phyloP scores from a whole-genome alignment of 2,113 vertebrate genomes.

The Podocnemis expansa region DNA sequence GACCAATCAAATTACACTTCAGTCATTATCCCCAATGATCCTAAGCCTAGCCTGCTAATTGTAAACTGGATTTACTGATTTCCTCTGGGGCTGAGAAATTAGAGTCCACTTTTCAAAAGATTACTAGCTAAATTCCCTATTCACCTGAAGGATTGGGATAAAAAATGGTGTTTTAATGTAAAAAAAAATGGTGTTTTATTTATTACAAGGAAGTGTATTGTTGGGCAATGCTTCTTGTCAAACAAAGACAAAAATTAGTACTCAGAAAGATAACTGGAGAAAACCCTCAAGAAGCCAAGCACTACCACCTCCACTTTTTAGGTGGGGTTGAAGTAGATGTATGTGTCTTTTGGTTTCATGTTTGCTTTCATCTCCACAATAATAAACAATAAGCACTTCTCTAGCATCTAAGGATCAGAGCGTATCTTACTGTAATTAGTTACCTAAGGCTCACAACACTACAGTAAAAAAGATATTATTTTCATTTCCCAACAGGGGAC shows the following conservation, averaged over 20 bases:
- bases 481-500: background rate
- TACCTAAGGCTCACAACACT: background rate
- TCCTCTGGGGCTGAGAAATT: background rate
- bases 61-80: background rate
- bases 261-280: background rate
- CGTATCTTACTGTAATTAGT: background rate
- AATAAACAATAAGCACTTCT: background rate
- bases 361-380: background rate
- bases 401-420: background rate
- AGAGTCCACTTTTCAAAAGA: background rate
- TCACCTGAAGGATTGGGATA: background rate
- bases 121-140: background rate
- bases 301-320: background rate
- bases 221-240: background rate
- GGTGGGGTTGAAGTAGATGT: background rate
- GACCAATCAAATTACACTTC: too few relatives aligned
- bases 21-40: background rate
- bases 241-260: background rate
- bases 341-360: background rate
- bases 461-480: background rate
- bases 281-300: background rate
- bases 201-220: too few relatives aligned
- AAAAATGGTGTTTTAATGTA: too few relatives aligned
- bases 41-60: background rate
- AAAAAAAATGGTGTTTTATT: too few relatives aligned